Evolutionary conservation across 2,888 invertebrate species (phyloP), one percentile per base, ranked within the genome.

Genomic region (Lycophotia porphyrea): DNA sequence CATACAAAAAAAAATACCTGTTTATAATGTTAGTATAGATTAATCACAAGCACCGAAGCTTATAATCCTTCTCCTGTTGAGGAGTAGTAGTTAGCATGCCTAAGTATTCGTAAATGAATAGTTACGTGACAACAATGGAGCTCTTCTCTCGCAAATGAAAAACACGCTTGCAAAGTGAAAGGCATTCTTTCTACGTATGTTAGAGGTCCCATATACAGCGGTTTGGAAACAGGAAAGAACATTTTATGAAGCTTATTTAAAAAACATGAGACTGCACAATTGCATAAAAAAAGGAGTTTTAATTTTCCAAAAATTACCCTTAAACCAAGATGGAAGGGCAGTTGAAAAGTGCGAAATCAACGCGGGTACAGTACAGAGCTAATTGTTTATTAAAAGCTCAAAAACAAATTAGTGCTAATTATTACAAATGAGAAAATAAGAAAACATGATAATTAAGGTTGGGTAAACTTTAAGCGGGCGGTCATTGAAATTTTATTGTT

Each of bases 61-160:
- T 39, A 24, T 44, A 44, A 73, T 58, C 18, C 27, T 60, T 31
- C 31, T 34, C 13, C 15, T 49, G 68, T 18, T 11, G 5, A 60
- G 9, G 58, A 31, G 58, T 21, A 60, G 58, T 34, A 34, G 11
- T 49, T 58, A 72, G 69, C 36, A 52, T 36, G 34, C 31, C 42
- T 78, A 84, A 68, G 78, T 77, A 84, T 78, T 80, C 39, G 73
- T 86, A 84, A 87, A 86, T 87, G 88, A 88, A 90, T 90, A 87
- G 88, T 85, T 83, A 87, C 76, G 82, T 74, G 75, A 73, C 55
- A 78, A 90, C 89, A 91, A 89, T 88, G 86, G 88, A 87, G 87
- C 88, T 88, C 90, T 91, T 91, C 90, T 91, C 89, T 90, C 85
- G 88, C 88, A 92, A 93, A 93, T 93, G 93, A 93, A 92, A 93